A percentile compares a stretch with the other conserved stretches of the same genome.
These are phyloP conservation scores for Siniperca chuatsi DNA, from an alignment of 2,113 vertebrate species.

Conservation along the genomic window DNA sequence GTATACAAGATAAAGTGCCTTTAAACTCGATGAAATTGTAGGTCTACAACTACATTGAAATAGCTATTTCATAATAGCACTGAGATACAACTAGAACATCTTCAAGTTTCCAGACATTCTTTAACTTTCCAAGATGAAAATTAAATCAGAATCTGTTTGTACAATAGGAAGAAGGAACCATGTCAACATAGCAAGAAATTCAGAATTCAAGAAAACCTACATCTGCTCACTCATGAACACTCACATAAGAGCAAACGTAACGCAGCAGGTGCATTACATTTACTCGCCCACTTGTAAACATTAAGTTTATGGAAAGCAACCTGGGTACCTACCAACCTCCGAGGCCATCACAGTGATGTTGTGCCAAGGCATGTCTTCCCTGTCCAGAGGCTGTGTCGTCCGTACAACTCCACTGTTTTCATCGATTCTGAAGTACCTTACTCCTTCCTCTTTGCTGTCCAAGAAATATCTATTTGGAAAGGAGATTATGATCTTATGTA, in stretches of 20 bases:
- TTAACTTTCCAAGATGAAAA: background rate
- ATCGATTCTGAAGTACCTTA: conserved; percentile 90
- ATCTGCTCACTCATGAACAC: background rate
- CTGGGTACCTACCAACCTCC: conserved; percentile 91
- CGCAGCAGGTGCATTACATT: background rate
- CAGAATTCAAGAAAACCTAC: background rate
- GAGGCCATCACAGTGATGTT: conserved; percentile 95
- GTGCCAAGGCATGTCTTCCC: conserved; percentile 92
- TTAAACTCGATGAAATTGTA: background rate
- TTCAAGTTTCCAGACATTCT: background rate
- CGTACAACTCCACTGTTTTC: conserved; percentile 90
- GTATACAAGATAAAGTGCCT: background rate
- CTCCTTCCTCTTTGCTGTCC: conserved; percentile 85
- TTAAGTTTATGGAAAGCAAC: background rate
- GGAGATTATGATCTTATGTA: background rate
- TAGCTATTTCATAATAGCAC: background rate
- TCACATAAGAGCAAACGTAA: background rate
- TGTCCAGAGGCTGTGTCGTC: conserved; percentile 91
- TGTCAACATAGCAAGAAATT: background rate
- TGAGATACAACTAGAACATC: background rate
- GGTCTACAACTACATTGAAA: background rate
- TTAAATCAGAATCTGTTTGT: background rate
- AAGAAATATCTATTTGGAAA: conserved; percentile 88
- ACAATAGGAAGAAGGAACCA: background rate
- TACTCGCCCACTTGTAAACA: background rate